phyloP scores from a whole-genome alignment of 2,797 vertebrate species.

The Enteromius afrohamiltoni region DNA sequence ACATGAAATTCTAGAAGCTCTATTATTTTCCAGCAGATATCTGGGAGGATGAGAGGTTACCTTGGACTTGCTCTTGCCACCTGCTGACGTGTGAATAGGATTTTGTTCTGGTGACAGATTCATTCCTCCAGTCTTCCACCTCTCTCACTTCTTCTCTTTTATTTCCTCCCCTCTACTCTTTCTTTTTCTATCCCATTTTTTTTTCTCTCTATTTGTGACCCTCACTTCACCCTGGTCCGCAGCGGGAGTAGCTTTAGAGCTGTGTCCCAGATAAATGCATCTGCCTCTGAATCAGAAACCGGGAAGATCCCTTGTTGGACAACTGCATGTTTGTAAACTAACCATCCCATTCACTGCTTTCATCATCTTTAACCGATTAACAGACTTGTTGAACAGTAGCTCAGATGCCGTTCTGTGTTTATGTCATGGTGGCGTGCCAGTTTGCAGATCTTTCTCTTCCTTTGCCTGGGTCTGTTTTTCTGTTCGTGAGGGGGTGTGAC shows the following conservation, averaged over 20 bases:
- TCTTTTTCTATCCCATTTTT: constrained; percentile 1
- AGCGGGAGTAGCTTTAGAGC: constrained; percentile 24
- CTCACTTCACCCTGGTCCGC: constrained; percentile 26
- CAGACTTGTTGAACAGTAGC: not conserved
- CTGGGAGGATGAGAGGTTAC: constrained; percentile 58
- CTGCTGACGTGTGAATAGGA: constrained; percentile 61
- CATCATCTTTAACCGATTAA: not conserved
- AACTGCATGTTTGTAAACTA: not conserved
- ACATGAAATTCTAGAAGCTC: not conserved
- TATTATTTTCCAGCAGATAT: constrained; percentile 37
- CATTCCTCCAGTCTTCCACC: constrained; percentile 46
- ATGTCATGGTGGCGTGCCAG: not conserved
- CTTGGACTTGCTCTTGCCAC: constrained; percentile 50
- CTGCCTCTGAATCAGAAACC: not conserved
- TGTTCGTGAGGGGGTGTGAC: not conserved
- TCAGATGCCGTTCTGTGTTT: not conserved
- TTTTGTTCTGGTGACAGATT: constrained; percentile 58
- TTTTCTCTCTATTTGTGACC: constrained; percentile 23
- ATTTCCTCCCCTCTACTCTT: not conserved
- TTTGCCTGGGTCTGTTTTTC: not conserved
- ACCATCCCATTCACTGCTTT: not conserved
- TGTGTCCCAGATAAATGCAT: constrained; percentile 17
- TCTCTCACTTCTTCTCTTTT: constrained; percentile 9
- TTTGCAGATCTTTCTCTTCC: not conserved
- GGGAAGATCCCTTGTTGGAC: constrained; percentile 5